phyloP scores from a whole-genome alignment of 2,113 vertebrate species.

The Symphodus melops region DNA sequence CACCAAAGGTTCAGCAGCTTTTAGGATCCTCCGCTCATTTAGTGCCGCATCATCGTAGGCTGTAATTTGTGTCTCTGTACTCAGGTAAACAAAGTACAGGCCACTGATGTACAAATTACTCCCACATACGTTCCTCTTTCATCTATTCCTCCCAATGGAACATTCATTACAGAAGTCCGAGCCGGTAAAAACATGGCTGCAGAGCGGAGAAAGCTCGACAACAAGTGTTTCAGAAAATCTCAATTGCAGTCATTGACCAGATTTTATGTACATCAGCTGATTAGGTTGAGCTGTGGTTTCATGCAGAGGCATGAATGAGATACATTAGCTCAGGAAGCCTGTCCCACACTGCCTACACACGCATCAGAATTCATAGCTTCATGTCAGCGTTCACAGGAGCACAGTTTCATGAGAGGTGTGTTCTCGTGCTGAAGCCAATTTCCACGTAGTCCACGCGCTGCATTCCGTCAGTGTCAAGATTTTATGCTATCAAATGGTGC shows the following conservation, averaged over 20 bases:
- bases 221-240: neutral
- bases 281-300: too few relatives aligned
- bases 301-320: neutral
- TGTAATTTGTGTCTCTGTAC: neutral
- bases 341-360: too few relatives aligned
- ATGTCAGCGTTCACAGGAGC: neutral
- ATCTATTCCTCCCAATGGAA: neutral
- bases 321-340: neutral
- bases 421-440: neutral
- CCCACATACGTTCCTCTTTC: slow-evolving; percentile 4
- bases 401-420: slow-evolving; percentile 1
- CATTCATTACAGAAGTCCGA: slow-evolving; percentile 9
- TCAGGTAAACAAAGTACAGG: slow-evolving; percentile 2
- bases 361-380: neutral
- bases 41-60: slow-evolving; percentile 3
- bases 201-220: neutral
- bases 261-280: too few relatives aligned
- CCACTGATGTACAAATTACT: slow-evolving; percentile 10
- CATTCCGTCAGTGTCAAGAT: too few relatives aligned
- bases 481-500: too few relatives aligned
- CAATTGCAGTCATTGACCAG: neutral
- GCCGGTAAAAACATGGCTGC: neutral
- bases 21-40: slow-evolving; percentile 11
- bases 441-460: too few relatives aligned
- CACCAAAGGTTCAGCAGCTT: neutral